Evolutionary conservation across 2,888 invertebrate species (phyloP).

Genomic region (Xylota segnis): DNA sequence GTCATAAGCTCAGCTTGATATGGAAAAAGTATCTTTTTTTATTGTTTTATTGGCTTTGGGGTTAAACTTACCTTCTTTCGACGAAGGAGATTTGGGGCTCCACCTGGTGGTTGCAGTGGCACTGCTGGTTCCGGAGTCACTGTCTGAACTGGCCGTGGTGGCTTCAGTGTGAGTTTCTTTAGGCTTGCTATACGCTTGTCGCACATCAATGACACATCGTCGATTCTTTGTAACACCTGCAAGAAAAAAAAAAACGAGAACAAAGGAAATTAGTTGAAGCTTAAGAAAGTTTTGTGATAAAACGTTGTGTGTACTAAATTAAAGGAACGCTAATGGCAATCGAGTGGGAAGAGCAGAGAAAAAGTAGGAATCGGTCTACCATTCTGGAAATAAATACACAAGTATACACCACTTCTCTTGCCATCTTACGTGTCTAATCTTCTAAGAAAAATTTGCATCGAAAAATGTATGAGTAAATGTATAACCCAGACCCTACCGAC

Average conservation of each 20-base stretch:
- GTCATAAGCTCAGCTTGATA: conserved; percentile 12
- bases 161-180: conserved; percentile 89
- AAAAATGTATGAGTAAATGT: no score
- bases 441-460: no score
- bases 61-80: conserved; percentile 82
- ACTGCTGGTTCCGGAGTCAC: conserved; percentile 91
- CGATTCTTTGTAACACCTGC: conserved; percentile 95
- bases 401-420: no score
- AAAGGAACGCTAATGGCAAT: no score
- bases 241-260: conserved; percentile 37
- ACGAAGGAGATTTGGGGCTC: conserved; percentile 85
- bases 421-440: no score
- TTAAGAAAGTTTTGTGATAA: background rate
- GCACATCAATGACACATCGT: conserved; percentile 97
- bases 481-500: no score
- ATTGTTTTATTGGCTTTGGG: background rate
- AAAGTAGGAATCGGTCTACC: no score
- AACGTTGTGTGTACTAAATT: no score
- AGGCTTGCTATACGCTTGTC: conserved; percentile 91
- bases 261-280: conserved; percentile 32
- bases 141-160: conserved; percentile 91
- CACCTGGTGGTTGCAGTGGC: conserved; percentile 86
- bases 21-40: background rate
- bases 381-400: no score
- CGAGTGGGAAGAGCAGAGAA: no score